These are phyloP conservation scores for Bursaphelenchus mucronatus DNA, from an alignment of 1,140 invertebrate genomes.

Conservation along the genomic window DNA sequence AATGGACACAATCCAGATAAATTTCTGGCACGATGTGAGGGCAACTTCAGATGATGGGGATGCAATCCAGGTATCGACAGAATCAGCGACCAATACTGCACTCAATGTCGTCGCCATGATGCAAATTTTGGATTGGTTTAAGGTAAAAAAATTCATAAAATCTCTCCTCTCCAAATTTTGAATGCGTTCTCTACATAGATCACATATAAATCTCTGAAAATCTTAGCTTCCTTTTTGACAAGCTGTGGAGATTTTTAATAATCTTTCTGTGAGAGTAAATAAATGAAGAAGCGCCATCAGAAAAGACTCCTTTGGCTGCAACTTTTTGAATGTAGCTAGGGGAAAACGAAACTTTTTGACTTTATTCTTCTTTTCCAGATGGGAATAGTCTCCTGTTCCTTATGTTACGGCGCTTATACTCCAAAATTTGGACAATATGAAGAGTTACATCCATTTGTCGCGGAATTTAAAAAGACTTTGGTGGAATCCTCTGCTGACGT, in stretches of 20 bases:
- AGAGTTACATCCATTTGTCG: conserved; percentile 8
- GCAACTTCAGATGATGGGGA: neutral
- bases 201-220: no score
- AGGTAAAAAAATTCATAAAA: no score
- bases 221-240: no score
- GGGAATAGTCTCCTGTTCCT: neutral
- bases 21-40: conserved; percentile 37
- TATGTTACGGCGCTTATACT: conserved; percentile 2
- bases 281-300: no score
- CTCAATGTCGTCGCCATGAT: conserved; percentile 27
- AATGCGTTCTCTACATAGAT: no score
- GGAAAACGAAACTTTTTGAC: no score
- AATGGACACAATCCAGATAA: conserved; percentile 31
- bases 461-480: neutral
- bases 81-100: conserved; percentile 28
- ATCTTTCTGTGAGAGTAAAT: no score
- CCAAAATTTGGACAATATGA: conserved; percentile 7
- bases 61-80: conserved; percentile 32
- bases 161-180: no score
- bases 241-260: no score
- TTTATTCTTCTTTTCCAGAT: neutral
- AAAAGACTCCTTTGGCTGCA: no score
- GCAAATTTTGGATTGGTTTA: conserved; percentile 27
- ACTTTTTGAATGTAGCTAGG: no score
- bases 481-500: no score